A percentile compares a stretch with the other conserved stretches of the same genome.
phyloP scores from a whole-genome alignment of 92 coral and sea anemone species.

The Paramuricea clavata region DNA sequence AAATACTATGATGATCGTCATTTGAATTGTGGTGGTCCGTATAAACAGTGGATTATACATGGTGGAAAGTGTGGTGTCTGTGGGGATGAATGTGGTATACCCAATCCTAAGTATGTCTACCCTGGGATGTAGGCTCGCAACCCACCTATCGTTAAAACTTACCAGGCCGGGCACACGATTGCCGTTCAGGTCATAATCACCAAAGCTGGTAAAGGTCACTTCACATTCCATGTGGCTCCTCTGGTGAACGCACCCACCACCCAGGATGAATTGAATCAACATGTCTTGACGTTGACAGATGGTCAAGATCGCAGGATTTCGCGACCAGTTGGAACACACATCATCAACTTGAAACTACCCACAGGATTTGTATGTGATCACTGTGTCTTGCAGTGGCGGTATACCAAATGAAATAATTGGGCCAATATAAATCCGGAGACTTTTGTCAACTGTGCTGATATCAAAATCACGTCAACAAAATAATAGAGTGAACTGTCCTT shows the following conservation, averaged over 20 bases:
- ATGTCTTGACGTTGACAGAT: conserved; percentile 52
- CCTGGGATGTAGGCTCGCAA: conserved; percentile 60
- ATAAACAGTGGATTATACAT: conserved; percentile 20
- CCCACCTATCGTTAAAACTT: conserved; percentile 50
- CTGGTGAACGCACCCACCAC: conserved; percentile 67
- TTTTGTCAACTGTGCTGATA: too few species aligned
- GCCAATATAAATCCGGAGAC: too few species aligned
- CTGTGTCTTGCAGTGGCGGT: conserved; percentile 75
- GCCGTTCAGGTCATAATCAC: conserved; percentile 61
- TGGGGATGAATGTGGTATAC: conserved; percentile 32
- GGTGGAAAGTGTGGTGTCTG: conserved; percentile 45
- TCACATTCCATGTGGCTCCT: conserved; percentile 72
- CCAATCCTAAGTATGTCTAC: conserved; percentile 9
- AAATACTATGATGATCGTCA: conserved; percentile 7
- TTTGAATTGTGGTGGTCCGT: conserved; percentile 21
- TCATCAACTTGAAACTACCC: conserved; percentile 59
- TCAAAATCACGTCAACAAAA: too few species aligned
- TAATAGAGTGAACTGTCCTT: too few species aligned
- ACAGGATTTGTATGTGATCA: conserved; percentile 61
- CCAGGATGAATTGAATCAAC: conserved; percentile 55
- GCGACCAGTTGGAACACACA: background rate
- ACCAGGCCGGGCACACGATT: conserved; percentile 65
- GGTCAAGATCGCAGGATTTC: conserved; percentile 51
- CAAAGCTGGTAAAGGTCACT: conserved; percentile 66
- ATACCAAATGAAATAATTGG: too few species aligned